These are phyloP conservation scores for Sternotherus odoratus DNA, from an alignment of 2,797 vertebrate genomes.

Conservation along the genomic window DNA sequence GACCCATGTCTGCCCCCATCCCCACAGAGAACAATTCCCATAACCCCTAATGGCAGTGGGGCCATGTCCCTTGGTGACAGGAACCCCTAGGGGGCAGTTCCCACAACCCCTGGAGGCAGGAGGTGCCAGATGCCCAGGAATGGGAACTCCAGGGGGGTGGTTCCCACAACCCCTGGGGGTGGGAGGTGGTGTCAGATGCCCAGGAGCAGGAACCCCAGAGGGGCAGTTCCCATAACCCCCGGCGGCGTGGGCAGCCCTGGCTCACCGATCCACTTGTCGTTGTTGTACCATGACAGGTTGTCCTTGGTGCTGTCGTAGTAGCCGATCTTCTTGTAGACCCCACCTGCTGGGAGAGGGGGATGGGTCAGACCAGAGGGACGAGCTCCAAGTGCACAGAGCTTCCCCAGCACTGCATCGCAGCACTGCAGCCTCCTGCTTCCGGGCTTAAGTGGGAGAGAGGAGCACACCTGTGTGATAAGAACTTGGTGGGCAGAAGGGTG, in stretches of 20 bases:
- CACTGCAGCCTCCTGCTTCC: not conserved
- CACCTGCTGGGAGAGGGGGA: slow-evolving; percentile 79
- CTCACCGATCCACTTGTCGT: slow-evolving; percentile 94
- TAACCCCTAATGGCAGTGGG: not conserved
- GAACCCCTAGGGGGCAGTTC: not conserved
- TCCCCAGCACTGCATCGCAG: too few relatives aligned
- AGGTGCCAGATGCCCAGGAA: slow-evolving; percentile 10
- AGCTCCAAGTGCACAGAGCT: not conserved
- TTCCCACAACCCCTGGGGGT: too few relatives aligned
- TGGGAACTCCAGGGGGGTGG: not conserved
- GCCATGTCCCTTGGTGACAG: not conserved
- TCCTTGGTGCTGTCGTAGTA: slow-evolving; percentile 98
- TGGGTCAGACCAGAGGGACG: not conserved
- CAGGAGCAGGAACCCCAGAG: not conserved
- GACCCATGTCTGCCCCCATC: not conserved
- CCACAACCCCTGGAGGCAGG: not conserved
- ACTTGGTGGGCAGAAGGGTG: too few relatives aligned
- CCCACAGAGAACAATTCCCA: accelerated
- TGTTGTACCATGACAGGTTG: slow-evolving; percentile 94
- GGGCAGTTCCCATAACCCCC: not conserved
- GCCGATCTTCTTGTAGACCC: slow-evolving; percentile 96
- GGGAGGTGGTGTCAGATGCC: not conserved
- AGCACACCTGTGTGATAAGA: too few relatives aligned
- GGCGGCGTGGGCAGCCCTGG: not conserved
- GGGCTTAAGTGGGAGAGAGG: not conserved